Conservation (phyloP, 2,113 vertebrate species). For the Oncorhynchus nerka region DNA sequence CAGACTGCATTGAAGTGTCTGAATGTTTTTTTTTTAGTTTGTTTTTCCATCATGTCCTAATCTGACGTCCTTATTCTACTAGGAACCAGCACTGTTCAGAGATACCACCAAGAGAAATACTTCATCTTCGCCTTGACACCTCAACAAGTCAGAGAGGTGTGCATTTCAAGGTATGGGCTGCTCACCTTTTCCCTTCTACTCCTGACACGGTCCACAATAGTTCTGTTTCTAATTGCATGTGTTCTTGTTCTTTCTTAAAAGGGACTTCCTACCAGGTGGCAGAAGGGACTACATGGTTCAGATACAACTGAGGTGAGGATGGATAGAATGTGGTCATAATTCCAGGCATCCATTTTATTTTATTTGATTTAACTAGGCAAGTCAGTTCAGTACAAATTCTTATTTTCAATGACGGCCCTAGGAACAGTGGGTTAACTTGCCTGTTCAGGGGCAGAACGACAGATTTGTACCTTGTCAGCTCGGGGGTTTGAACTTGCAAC, state of each 20-base stretch:
- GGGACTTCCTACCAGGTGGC: conserved; percentile 93
- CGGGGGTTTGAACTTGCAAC: too few relatives aligned
- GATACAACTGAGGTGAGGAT: conserved; percentile 87
- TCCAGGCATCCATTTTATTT: too few relatives aligned
- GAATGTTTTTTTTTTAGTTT: background rate
- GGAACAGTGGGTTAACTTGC: too few relatives aligned
- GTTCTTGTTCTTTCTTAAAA: conserved; percentile 62
- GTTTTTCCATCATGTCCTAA: too few relatives aligned
- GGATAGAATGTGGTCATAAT: background rate
- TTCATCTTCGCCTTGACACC: conserved; percentile 98
- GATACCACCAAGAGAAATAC: conserved; percentile 95
- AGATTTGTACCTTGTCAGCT: too few relatives aligned
- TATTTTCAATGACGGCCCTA: too few relatives aligned
- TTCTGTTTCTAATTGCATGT: background rate
- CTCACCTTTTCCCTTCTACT: background rate
- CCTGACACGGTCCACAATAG: background rate
- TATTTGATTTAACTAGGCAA: too few relatives aligned
- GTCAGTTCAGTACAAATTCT: too few relatives aligned
- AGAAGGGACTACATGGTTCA: conserved; percentile 96
- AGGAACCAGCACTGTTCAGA: conserved; percentile 88
- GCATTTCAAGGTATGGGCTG: conserved; percentile 89
- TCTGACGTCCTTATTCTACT: background rate
- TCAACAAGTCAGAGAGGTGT: conserved; percentile 96
- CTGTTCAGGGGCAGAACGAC: too few relatives aligned
- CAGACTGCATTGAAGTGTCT: background rate